phyloP scores from a whole-genome alignment of 2,797 vertebrate species.

The Neoniphon sammara region DNA sequence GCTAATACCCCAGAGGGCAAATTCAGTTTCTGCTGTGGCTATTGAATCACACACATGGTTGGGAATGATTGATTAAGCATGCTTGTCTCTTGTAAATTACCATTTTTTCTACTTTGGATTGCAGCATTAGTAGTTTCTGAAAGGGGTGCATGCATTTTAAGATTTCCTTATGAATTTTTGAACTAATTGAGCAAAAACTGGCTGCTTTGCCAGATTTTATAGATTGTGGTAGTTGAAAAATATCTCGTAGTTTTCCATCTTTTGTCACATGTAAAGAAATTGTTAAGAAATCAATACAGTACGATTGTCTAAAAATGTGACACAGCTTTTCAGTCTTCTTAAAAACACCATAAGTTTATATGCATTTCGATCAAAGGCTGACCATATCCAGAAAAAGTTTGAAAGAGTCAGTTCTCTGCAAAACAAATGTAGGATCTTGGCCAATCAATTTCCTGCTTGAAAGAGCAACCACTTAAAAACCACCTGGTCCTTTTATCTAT shows the following conservation, averaged over 20 bases:
- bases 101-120: constrained; percentile 22
- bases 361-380: neutral
- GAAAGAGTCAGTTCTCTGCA: neutral
- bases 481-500: constrained; percentile 50
- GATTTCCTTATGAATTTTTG: neutral
- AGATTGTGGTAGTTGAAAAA: neutral
- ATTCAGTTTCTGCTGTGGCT: constrained; percentile 51
- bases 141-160: neutral
- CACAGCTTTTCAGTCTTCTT: neutral
- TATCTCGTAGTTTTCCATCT: neutral
- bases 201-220: neutral
- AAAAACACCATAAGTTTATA: neutral
- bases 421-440: neutral
- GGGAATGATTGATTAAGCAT: constrained; percentile 58
- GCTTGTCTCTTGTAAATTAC: constrained; percentile 14
- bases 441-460: constrained; percentile 15
- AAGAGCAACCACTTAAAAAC: constrained; percentile 12
- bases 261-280: neutral
- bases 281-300: neutral
- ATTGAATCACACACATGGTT: constrained; percentile 51
- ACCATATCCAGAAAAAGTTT: neutral
- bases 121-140: constrained; percentile 14
- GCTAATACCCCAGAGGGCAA: constrained; percentile 32
- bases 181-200: neutral
- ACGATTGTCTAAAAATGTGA: neutral